Evolutionary conservation across 2,113 vertebrate genomes (phyloP).

Genomic region (Phylloscopus whistleri): DNA sequence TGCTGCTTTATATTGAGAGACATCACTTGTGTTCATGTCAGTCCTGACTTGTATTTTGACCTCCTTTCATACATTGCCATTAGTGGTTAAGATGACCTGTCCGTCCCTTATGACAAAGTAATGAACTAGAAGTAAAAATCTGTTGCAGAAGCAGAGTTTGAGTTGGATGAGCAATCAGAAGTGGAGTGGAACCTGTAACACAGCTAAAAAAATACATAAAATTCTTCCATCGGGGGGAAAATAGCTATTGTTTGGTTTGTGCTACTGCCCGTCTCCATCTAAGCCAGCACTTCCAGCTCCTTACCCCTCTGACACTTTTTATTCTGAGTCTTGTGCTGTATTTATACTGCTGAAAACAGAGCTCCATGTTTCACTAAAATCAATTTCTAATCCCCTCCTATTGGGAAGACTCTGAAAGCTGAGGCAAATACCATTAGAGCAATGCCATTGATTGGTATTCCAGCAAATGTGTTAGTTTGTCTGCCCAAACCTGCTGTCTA

Average conservation of each 20-base stretch:
- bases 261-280: neutral
- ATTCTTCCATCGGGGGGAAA: neutral
- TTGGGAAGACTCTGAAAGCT: neutral
- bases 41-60: neutral
- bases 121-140: neutral
- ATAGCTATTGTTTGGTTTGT: neutral
- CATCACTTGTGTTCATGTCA: neutral
- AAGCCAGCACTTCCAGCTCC: neutral
- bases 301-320: neutral
- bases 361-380: neutral
- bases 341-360: neutral
- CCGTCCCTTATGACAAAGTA: neutral
- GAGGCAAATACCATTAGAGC: neutral
- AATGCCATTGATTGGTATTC: neutral
- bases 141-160: neutral
- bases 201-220: neutral
- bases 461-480: neutral
- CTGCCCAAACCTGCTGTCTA: neutral
- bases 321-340: neutral
- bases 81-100: neutral
- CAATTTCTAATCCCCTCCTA: neutral
- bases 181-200: neutral
- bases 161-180: neutral
- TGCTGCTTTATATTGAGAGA: neutral
- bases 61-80: neutral